A percentile compares a stretch with the other conserved stretches of the same genome.
phyloP scores from a whole-genome alignment of 2,797 vertebrate genomes.

The Apogon hyalosoma region DNA sequence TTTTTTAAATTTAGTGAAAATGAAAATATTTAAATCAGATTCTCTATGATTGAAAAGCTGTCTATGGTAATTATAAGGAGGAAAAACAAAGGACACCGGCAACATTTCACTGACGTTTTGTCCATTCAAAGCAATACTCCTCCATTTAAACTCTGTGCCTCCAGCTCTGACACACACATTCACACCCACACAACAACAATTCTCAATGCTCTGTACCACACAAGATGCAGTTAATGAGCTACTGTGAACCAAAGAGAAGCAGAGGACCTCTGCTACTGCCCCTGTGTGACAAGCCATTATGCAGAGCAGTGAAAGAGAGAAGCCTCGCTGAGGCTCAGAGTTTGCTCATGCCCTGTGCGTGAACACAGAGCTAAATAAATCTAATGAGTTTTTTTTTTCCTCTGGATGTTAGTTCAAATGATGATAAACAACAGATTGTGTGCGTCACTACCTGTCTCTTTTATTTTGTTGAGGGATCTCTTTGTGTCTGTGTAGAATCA shows the following conservation, averaged over 20 bases:
- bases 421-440: conserved; percentile 20
- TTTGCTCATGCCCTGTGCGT: neutral
- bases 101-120: conserved; percentile 28
- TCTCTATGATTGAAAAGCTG: neutral
- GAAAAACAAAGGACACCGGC: neutral
- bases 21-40: no score
- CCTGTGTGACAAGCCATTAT: conserved; percentile 39
- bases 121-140: conserved; percentile 5
- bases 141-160: conserved; percentile 3
- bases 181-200: conserved; percentile 13
- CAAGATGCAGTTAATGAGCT: conserved; percentile 49
- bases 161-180: conserved; percentile 12
- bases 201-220: neutral
- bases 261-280: conserved; percentile 21
- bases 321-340: conserved; percentile 20
- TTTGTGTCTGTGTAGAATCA: neutral
- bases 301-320: conserved; percentile 28
- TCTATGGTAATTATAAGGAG: conserved; percentile 7
- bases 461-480: conserved; percentile 11
- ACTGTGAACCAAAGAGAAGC: conserved; percentile 41
- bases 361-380: conserved; percentile 7
- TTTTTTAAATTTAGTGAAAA: no score
- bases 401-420: conserved; percentile 14
- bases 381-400: conserved; percentile 1
- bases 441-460: conserved; percentile 1